Conservation (phyloP, 1,140 invertebrate species). For the Notospermus geniculatus region DNA sequence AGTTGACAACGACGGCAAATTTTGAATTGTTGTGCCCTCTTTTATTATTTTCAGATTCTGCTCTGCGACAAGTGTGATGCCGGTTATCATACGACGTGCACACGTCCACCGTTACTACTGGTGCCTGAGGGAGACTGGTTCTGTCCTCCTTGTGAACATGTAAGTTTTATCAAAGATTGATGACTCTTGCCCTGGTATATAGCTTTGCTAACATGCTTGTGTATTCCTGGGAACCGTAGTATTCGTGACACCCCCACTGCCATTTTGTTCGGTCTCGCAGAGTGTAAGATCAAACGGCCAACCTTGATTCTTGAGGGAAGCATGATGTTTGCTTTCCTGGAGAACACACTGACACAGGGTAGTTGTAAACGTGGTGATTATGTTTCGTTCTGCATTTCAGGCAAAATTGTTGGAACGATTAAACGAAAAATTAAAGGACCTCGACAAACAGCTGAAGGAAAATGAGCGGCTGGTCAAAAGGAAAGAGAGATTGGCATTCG, state of each 20-base stretch:
- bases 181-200: no score
- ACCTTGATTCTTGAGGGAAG: no score
- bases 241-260: no score
- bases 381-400: background rate
- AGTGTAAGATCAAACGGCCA: no score
- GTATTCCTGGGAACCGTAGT: no score
- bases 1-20: no score
- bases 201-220: no score
- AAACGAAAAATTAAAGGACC: conserved; percentile 59
- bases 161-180: conserved; percentile 38
- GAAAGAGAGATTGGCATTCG: conserved; percentile 71
- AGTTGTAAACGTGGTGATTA: background rate
- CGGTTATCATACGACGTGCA: conserved; percentile 92
- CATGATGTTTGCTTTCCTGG: no score
- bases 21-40: no score
- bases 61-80: conserved; percentile 91
- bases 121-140: conserved; percentile 97
- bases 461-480: conserved; percentile 62
- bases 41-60: conserved; percentile 66
- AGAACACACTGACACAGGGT: background rate
- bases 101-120: conserved; percentile 83
- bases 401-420: conserved; percentile 57
- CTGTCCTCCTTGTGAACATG: conserved; percentile 92
- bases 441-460: conserved; percentile 59
- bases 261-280: no score